These are phyloP conservation scores for Aelia acuminata DNA, from an alignment of 2,888 invertebrate genomes.

Conservation along the genomic window DNA sequence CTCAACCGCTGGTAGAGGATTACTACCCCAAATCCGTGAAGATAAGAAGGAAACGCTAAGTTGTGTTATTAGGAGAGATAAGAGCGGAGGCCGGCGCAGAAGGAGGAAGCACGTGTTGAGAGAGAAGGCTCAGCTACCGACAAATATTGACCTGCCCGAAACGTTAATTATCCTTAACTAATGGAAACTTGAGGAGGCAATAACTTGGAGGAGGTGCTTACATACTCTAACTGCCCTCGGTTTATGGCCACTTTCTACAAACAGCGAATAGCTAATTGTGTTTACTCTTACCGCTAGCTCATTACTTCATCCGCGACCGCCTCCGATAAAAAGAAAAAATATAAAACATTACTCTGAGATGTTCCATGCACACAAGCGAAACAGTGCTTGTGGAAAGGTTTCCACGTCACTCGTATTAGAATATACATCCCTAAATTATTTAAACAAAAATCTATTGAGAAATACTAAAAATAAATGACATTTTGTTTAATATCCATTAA, in stretches of 20 bases:
- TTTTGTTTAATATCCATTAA: too few relatives aligned
- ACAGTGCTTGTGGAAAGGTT: not conserved
- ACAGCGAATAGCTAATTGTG: constrained; percentile 45
- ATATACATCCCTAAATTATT: too few relatives aligned
- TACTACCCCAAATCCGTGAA: not conserved
- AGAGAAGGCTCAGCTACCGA: constrained; percentile 13
- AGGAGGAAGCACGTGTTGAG: not conserved
- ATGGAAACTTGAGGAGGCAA: constrained; percentile 53
- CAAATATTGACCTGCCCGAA: constrained; percentile 50
- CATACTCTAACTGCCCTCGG: constrained; percentile 35
- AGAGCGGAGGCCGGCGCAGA: not conserved
- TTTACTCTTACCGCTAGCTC: not conserved
- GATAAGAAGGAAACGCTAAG: constrained; percentile 12
- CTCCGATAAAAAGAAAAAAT: not conserved
- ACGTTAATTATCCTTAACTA: constrained; percentile 51
- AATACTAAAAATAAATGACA: too few relatives aligned
- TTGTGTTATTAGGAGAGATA: constrained; percentile 24
- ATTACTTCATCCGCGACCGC: constrained; percentile 15
- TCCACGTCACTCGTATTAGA: too few relatives aligned
- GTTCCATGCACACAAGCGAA: not conserved
- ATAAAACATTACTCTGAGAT: not conserved
- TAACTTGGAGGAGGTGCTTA: constrained; percentile 48
- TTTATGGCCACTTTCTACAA: constrained; percentile 30
- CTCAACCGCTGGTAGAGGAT: not conserved
- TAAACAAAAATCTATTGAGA: too few relatives aligned